phyloP scores from a whole-genome alignment of 2,888 invertebrate genomes.

The Drosophila mulleri region DNA sequence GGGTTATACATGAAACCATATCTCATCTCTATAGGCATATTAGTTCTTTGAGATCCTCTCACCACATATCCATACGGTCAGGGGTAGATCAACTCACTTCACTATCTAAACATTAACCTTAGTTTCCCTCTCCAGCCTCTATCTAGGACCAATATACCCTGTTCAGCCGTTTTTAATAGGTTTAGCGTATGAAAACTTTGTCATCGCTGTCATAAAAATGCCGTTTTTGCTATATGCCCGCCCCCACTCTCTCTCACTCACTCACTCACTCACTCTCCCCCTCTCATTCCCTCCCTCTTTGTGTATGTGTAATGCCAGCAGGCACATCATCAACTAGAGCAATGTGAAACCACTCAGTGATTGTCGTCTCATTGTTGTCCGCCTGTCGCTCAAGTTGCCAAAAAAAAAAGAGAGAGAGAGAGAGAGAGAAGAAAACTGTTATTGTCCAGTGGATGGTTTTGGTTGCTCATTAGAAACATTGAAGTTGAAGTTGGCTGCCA shows the following conservation, averaged over 20 bases:
- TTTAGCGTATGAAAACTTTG: constrained; percentile 57
- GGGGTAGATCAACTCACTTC: too few species aligned
- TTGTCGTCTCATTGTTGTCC: constrained; percentile 28
- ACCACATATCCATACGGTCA: too few species aligned
- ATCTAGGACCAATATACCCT: not conserved
- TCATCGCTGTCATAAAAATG: constrained; percentile 41
- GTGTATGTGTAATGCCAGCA: not conserved
- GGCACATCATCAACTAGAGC: constrained; percentile 26
- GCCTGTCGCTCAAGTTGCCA: constrained; percentile 38
- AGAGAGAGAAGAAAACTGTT: not conserved
- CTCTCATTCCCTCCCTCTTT: too few species aligned
- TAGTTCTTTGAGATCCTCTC: too few species aligned
- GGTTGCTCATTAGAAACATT: constrained; percentile 67
- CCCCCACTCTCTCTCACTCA: not conserved
- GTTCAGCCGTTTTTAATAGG: not conserved
- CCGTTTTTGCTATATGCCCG: not conserved
- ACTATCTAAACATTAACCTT: too few species aligned
- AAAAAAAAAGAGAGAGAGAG: not conserved
- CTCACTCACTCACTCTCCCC: not conserved
- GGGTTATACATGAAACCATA: too few species aligned
- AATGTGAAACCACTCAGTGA: constrained; percentile 9
- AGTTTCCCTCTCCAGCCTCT: too few species aligned
- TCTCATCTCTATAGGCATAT: too few species aligned
- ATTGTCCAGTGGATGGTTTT: constrained; percentile 22
- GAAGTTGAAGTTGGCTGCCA: constrained; percentile 29